Evolutionary conservation across 2,888 invertebrate species (phyloP), one percentile per base, ranked within the genome.

Genomic region (Teinopalpus imperialis): DNA sequence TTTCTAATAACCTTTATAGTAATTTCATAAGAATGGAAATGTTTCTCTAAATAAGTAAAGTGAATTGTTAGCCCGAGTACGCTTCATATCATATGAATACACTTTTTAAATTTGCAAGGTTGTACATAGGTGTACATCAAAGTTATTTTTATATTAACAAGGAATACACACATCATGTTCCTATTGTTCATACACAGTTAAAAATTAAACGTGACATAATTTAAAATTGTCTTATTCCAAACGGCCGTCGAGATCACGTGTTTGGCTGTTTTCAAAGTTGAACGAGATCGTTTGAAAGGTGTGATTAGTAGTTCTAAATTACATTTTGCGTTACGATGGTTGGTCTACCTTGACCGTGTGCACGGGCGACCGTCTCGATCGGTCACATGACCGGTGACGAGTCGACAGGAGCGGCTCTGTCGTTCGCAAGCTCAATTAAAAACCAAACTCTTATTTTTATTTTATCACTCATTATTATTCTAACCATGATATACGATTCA

Each of bases 291-390:
- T 49, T 51, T 52, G 43, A n/a, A 6, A 47, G 43, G 37, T 47
- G 31, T 52, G 34, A 56, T 53, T 56, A 51, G 37, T 44, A 32
- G 39, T 47, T 31, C 41, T 43, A 45, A 43, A 55, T 42, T 36
- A 50, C 44, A 46, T 47, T 46, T 57, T 37, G 49, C 56, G 51
- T 49, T 36, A 39, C 54, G 51, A 53, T 51, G 56, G 50, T 61
- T 51, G 53, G 48, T 62, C 57, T 60, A 49, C 72, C 71, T 76
- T 74, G 74, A 78, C 69, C 68, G 63, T 69, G 56, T 52, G 45
- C 44, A 44, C 56, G 46, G 61, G 59, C 58, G 55, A 48, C 42
- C 51, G 31, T 44, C 32, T 39, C 30, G 48, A 54, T 51, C 48
- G 54, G 61, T 75, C 75, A 77, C 69, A 69, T 76, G 78, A 76